Percentiles rank a stretch among this genome's conserved stretches.
phyloP scores from a whole-genome alignment of 2,797 vertebrate genomes.

The Artibeus lituratus region DNA sequence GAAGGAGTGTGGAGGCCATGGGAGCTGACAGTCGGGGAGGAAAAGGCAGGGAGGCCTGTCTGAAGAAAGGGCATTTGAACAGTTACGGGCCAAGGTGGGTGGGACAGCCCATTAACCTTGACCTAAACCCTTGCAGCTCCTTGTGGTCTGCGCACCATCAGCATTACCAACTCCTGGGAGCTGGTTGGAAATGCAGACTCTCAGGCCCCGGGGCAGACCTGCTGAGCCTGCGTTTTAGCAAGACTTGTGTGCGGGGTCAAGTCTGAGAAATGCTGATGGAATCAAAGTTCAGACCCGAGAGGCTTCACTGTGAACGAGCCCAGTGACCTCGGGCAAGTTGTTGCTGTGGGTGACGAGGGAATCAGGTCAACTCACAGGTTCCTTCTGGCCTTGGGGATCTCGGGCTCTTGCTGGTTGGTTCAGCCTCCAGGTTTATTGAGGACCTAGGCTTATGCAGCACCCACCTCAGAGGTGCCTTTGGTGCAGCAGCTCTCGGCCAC shows the following conservation, averaged over 20 bases:
- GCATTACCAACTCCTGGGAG: neutral
- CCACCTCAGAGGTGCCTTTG: neutral
- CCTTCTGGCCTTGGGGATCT: neutral
- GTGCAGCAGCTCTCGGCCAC: neutral
- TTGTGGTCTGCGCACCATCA: neutral
- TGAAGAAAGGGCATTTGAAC: neutral
- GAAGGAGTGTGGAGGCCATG: conserved; percentile 43
- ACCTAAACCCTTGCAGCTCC: neutral
- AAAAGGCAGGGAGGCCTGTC: neutral
- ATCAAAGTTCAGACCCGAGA: neutral
- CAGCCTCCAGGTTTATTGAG: neutral
- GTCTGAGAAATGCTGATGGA: neutral
- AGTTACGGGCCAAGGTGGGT: neutral
- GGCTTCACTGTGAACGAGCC: neutral
- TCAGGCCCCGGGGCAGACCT: neutral
- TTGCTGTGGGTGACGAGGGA: neutral
- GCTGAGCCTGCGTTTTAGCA: neutral
- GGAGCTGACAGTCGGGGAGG: neutral
- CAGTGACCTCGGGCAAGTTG: neutral
- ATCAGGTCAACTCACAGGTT: neutral
- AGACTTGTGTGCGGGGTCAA: fast-evolving
- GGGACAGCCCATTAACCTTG: neutral
- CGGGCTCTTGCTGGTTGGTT: neutral
- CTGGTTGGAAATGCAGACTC: neutral
- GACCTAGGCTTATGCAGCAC: neutral